phyloP scores from a whole-genome alignment of 2,888 invertebrate species.

The Macrophya alboannulata region DNA sequence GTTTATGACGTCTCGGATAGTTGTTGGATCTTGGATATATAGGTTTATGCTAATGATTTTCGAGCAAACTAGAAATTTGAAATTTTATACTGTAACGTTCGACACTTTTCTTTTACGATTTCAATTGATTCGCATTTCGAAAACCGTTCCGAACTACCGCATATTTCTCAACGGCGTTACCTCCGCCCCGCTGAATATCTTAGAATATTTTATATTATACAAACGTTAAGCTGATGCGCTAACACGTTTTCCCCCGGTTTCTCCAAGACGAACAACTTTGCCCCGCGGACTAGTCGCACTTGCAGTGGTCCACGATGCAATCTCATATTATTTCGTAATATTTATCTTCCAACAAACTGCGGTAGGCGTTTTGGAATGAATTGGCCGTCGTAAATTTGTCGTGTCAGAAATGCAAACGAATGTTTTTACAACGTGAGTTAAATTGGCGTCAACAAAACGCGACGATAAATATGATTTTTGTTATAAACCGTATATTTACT shows the following conservation, averaged over 20 bases:
- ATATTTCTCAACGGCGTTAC: slow-evolving; percentile 59
- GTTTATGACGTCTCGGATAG: slow-evolving; percentile 14
- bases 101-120: slow-evolving; percentile 43
- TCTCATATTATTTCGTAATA: background rate
- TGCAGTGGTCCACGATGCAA: slow-evolving; percentile 13
- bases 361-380: slow-evolving; percentile 25
- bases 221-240: slow-evolving; percentile 51
- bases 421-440: background rate
- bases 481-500: background rate
- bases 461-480: slow-evolving; percentile 10
- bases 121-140: slow-evolving; percentile 67
- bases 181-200: slow-evolving; percentile 66
- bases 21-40: background rate
- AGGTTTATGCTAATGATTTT: slow-evolving; percentile 64
- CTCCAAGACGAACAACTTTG: slow-evolving; percentile 45
- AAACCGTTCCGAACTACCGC: slow-evolving; percentile 59
- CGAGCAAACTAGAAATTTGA: slow-evolving; percentile 60
- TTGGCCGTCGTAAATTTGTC: background rate
- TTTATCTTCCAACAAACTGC: slow-evolving; percentile 15
- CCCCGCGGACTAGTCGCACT: background rate
- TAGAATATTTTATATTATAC: slow-evolving; percentile 69
- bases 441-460: slow-evolving; percentile 10
- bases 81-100: slow-evolving; percentile 60
- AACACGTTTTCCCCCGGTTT: background rate
- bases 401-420: slow-evolving; percentile 15